Conservation (phyloP, 2,113 vertebrate species). For the Pterocles orientalis region DNA sequence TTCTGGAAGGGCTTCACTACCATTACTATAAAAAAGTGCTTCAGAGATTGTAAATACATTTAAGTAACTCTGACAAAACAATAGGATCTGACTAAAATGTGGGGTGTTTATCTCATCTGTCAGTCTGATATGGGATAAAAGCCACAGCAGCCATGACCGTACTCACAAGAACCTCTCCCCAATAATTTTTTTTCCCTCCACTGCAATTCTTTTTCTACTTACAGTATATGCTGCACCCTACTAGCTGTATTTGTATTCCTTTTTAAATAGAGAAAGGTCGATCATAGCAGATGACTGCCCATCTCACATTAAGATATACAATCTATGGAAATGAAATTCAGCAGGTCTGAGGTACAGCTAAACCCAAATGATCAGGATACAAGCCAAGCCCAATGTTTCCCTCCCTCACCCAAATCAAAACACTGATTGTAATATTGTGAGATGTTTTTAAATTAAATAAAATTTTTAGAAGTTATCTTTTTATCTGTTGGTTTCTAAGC, state of each 20-base stretch:
- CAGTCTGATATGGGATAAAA: conserved; percentile 27
- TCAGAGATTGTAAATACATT: conserved; percentile 49
- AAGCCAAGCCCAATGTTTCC: not conserved
- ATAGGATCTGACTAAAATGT: conserved; percentile 54
- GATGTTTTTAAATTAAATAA: not conserved
- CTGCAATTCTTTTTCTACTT: not conserved
- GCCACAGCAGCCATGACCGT: not conserved
- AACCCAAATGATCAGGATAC: not conserved
- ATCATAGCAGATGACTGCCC: not conserved
- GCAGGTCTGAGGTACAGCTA: not conserved
- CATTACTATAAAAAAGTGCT: conserved; percentile 51
- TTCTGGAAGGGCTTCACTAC: conserved; percentile 53
- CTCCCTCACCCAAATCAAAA: not conserved
- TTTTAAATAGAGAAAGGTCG: not conserved
- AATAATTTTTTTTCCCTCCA: not conserved
- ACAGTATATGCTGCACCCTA: not conserved
- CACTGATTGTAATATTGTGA: not conserved
- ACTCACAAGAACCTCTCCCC: not conserved
- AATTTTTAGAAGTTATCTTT: not conserved
- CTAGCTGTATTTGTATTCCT: not conserved
- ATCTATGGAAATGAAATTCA: conserved; percentile 36
- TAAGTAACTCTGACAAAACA: conserved; percentile 60
- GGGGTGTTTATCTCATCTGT: conserved; percentile 51
- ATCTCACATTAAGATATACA: not conserved
- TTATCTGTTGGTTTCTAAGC: not conserved